Conservation (phyloP, 1,140 invertebrate species). For the Cylas formicarius region DNA sequence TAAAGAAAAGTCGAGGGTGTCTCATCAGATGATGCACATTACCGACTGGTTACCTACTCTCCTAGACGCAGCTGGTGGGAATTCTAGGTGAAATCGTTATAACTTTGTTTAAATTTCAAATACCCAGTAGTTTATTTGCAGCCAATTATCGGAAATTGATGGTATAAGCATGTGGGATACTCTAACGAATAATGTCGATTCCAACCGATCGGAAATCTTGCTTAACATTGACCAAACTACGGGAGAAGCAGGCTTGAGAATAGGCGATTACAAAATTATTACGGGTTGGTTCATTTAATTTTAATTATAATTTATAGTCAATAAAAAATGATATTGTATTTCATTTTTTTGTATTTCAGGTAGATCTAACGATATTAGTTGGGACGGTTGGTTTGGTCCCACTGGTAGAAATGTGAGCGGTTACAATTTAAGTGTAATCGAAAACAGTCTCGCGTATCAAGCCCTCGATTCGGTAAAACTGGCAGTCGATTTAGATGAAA, state of each 20-base stretch:
- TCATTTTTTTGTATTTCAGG: slow-evolving; percentile 46
- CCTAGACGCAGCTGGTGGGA: slow-evolving; percentile 52
- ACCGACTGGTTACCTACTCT: slow-evolving; percentile 86
- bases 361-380: slow-evolving; percentile 61
- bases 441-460: slow-evolving; percentile 43
- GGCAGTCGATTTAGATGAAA: slow-evolving; percentile 42
- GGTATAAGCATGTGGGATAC: slow-evolving; percentile 69
- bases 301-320: not conserved
- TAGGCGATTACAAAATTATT: slow-evolving; percentile 73
- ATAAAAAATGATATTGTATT: too few species aligned
- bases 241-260: slow-evolving; percentile 59
- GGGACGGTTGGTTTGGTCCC: slow-evolving; percentile 79
- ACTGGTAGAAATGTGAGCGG: slow-evolving; percentile 51
- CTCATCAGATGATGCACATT: slow-evolving; percentile 69
- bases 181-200: slow-evolving; percentile 51
- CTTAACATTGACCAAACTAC: slow-evolving; percentile 83
- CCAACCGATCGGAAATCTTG: slow-evolving; percentile 58
- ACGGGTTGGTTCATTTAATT: slow-evolving; percentile 53
- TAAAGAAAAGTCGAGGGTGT: slow-evolving; percentile 49
- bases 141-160: slow-evolving; percentile 47
- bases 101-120: not conserved
- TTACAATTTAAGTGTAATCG: slow-evolving; percentile 45
- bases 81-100: slow-evolving; percentile 9
- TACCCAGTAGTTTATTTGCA: not conserved
- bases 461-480: slow-evolving; percentile 47